These are phyloP conservation scores for Prochilodus magdalenae DNA, from an alignment of 2,113 vertebrate species.

Conservation along the genomic window DNA sequence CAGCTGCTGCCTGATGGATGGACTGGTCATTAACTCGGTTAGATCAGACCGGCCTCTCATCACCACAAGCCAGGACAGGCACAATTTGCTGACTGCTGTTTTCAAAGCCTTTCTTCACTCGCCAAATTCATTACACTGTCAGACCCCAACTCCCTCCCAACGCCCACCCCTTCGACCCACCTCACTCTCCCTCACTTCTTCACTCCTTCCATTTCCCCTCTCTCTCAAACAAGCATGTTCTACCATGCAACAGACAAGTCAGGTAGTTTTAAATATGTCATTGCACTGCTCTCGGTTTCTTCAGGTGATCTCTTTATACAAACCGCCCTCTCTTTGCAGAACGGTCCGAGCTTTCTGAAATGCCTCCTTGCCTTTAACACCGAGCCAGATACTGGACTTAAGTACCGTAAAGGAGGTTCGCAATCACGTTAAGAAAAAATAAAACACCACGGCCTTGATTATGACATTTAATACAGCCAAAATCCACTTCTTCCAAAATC, in stretches of 20 bases:
- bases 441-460: neutral
- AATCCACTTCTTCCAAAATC: neutral
- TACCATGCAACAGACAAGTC: neutral
- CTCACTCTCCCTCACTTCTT: neutral
- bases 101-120: slow-evolving; percentile 35
- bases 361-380: neutral
- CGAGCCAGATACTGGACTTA: neutral
- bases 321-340: neutral
- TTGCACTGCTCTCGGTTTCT: neutral
- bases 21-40: slow-evolving; percentile 31
- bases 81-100: slow-evolving; percentile 51
- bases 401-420: neutral
- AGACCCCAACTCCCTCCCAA: neutral
- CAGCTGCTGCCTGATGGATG: slow-evolving; percentile 12
- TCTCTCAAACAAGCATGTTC: neutral
- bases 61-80: slow-evolving; percentile 35
- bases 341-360: neutral
- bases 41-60: slow-evolving; percentile 23
- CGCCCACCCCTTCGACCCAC: neutral
- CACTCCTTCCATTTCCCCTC: neutral
- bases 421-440: neutral
- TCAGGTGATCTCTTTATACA: neutral
- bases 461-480: neutral
- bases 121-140: slow-evolving; percentile 41
- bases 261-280: neutral